These are phyloP conservation scores for Neosilurus hyrtlii DNA, from an alignment of 2,797 vertebrate species.

Conservation along the genomic window DNA sequence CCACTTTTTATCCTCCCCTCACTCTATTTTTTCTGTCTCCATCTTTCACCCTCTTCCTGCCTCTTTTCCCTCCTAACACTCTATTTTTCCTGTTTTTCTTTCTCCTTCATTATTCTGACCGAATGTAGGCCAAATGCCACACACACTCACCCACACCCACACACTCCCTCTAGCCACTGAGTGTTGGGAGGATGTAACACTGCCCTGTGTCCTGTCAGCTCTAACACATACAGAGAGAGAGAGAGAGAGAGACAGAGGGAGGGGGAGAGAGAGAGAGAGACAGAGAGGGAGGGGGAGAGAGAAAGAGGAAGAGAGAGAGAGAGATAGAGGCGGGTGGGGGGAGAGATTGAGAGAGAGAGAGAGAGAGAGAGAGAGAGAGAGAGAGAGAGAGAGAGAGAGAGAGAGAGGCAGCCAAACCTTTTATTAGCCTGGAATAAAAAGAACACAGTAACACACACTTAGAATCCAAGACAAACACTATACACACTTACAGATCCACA, in stretches of 20 bases:
- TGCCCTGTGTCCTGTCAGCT: background rate
- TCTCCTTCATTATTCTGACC: background rate
- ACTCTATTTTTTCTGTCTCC: background rate
- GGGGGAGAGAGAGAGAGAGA: background rate
- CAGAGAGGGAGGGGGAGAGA: too few species aligned
- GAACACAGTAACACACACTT: background rate
- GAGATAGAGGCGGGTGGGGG: background rate
- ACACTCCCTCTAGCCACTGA: conserved; percentile 11
- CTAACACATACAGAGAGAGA: background rate
- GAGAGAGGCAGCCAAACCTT: background rate
- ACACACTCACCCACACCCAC: conserved; percentile 1
- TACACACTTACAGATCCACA: background rate
- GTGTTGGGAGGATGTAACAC: background rate
- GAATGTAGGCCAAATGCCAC: conserved; percentile 30
- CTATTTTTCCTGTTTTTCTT: background rate
- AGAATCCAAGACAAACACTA: background rate
- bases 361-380: background rate
- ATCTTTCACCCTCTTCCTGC: background rate
- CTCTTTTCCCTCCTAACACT: background rate
- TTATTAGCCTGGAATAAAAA: conserved; percentile 21
- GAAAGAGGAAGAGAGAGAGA: background rate
- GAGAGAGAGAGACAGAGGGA: background rate
- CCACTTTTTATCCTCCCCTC: background rate
- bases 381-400: background rate
- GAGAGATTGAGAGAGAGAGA: background rate